phyloP scores from a whole-genome alignment of 1,140 invertebrate genomes.

The Drosophila ogumai region DNA sequence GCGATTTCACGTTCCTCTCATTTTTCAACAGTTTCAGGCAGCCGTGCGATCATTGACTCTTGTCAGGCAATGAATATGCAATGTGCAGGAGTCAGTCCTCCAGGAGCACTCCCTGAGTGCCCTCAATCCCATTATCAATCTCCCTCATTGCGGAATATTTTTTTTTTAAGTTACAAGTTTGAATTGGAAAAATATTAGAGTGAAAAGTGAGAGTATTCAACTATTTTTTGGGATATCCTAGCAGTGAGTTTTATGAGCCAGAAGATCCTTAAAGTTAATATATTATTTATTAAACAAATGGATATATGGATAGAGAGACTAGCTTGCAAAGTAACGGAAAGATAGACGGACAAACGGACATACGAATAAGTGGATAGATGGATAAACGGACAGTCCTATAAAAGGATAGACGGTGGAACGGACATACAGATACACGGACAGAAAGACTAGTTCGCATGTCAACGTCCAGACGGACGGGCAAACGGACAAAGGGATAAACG shows the following conservation, averaged over 20 bases:
- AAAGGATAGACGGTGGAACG: too few species aligned
- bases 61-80: conserved; percentile 60
- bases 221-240: not conserved
- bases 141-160: not conserved
- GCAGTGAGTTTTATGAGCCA: not conserved
- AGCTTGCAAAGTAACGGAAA: too few species aligned
- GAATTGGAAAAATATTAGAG: not conserved
- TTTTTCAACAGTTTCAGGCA: conserved; percentile 57
- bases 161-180: not conserved
- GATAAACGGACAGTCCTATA: too few species aligned
- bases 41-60: conserved; percentile 81
- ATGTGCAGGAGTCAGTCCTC: conserved; percentile 2
- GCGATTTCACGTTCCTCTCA: conserved; percentile 68
- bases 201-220: not conserved
- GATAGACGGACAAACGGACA: too few species aligned
- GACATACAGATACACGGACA: too few species aligned
- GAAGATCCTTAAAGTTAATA: not conserved
- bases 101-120: not conserved
- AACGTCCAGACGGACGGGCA: too few species aligned
- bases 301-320: too few species aligned
- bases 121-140: not conserved
- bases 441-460: too few species aligned
- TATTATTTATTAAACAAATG: too few species aligned
- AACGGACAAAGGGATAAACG: too few species aligned
- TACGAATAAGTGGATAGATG: too few species aligned